These are phyloP conservation scores for Anseranas semipalmata DNA, from an alignment of 2,113 vertebrate species.

Conservation along the genomic window DNA sequence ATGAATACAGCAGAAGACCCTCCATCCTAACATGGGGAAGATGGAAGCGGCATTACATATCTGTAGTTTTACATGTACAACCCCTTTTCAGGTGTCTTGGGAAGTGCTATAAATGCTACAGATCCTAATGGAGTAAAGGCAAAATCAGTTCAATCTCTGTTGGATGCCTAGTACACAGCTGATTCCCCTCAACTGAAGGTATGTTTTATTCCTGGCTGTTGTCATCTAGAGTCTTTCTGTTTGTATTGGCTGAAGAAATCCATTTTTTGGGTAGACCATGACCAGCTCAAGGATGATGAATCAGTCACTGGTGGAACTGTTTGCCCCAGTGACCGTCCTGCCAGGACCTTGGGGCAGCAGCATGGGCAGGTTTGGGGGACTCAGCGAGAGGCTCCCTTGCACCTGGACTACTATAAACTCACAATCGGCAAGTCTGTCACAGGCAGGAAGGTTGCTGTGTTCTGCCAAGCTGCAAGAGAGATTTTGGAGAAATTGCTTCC, in stretches of 20 bases:
- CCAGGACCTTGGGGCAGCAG: not conserved
- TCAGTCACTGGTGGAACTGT: not conserved
- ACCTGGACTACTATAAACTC: not conserved
- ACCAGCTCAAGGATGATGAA: not conserved
- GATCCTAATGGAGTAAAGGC: not conserved
- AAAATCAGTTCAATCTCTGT: not conserved
- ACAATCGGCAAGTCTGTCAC: not conserved
- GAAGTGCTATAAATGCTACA: not conserved
- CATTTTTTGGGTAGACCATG: accelerated
- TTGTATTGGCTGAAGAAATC: not conserved
- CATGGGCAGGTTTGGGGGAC: not conserved
- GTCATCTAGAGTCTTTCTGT: not conserved
- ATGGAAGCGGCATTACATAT: accelerated
- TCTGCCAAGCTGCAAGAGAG: constrained; percentile 1
- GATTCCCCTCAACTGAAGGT: not conserved
- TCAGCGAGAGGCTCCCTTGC: not conserved
- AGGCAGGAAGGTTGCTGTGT: not conserved
- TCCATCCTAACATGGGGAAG: not conserved
- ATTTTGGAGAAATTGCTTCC: constrained; percentile 1
- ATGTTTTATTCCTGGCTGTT: not conserved
- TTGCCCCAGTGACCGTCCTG: not conserved
- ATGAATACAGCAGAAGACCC: not conserved
- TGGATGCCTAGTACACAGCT: not conserved
- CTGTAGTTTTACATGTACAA: not conserved
- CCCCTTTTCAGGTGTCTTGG: not conserved